Evolutionary conservation across 2,113 vertebrate species (phyloP).

Genomic region (Copsychus sechellarum): DNA sequence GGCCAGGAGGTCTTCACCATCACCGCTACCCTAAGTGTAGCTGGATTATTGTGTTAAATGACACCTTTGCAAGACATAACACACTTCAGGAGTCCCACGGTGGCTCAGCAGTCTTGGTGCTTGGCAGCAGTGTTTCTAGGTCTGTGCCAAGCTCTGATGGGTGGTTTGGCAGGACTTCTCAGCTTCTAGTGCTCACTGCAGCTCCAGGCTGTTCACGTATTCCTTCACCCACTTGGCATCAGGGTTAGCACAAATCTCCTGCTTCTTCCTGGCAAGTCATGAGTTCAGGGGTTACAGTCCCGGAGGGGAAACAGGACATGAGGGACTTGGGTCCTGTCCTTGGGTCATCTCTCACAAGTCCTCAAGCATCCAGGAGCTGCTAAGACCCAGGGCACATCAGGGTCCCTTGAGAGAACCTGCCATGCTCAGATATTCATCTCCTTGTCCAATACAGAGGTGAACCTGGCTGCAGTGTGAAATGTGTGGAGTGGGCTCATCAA

Average conservation of each 20-base stretch:
- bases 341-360: not conserved
- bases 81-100: not conserved
- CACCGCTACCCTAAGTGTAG: not conserved
- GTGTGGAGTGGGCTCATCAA: not conserved
- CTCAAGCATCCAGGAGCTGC: not conserved
- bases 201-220: not conserved
- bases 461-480: accelerated
- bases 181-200: not conserved
- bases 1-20: not conserved
- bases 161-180: not conserved
- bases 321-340: not conserved
- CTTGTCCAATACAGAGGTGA: not conserved
- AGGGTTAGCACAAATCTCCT: conserved; percentile 32
- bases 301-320: accelerated
- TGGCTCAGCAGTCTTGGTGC: not conserved
- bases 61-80: not conserved
- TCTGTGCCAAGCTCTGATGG: not conserved
- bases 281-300: not conserved
- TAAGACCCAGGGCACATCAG: not conserved
- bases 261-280: not conserved
- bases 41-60: not conserved
- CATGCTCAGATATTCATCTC: not conserved
- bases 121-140: not conserved
- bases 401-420: not conserved
- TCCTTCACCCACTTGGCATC: conserved; percentile 31